Evolutionary conservation across 2,113 vertebrate genomes (phyloP), one percentile per base, ranked within the genome.

Genomic region (Anolis carolinensis): DNA sequence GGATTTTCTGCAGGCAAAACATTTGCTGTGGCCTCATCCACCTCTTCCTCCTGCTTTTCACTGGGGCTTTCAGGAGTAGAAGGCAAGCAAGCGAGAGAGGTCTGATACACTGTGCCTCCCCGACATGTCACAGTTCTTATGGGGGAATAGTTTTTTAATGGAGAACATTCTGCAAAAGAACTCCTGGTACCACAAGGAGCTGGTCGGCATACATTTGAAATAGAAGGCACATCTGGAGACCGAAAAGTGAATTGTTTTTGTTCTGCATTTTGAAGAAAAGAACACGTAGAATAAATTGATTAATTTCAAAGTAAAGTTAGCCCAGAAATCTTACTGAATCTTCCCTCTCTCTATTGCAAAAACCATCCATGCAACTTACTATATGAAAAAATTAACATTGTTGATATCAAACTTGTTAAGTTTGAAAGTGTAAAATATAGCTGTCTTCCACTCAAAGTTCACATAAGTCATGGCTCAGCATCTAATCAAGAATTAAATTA

Each of bases 161-260:
- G 98, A 86, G 98, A 99, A 91, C 97, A 99, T 34, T 98, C 99
- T 52, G 98, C 96, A 1, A 97, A 98, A 7, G 98, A 97, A 92
- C 97, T 98, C 94, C 94, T 94, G 20, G 94, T 93, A 82, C 67
- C 93, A 30, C 95, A 93, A 2, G 95, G 83, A 79, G 93, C 93
- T 70, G 95, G 86, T 48, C 93, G 93, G 7, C 95, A 94, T 25
- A 89, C 68, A 44, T 91, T 93, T n/a, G 96, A 94, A 71, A 90
- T 87, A 65, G 96, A 93, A 39, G 95, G 93, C 52, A 94, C 88
- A 20, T 96, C 96, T 30, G 98, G 98, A 83, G 98, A 98, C 86
- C 96, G 82, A 88, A 96, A 96, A 32, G 91, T 92, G 63, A 91
- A 92, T 77, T 95, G 97, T 85, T 94, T 98, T 93, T 96, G 96